These are phyloP conservation scores for Trididemnum clinides DNA, from an alignment of 23 tunicate species.

Conservation along the genomic window DNA sequence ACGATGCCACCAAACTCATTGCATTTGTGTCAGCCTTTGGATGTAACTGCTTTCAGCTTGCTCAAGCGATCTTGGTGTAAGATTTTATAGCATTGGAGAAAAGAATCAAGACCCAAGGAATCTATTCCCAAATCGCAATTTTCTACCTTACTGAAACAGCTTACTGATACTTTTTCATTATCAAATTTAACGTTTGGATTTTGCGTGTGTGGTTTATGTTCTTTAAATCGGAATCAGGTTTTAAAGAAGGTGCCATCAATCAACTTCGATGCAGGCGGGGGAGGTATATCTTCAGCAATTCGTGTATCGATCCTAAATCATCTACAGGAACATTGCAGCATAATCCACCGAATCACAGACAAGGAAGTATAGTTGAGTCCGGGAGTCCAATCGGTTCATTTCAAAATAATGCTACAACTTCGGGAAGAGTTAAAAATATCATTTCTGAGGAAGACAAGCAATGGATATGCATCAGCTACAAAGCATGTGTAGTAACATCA, in stretches of 20 bases:
- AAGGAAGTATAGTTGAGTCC: neutral
- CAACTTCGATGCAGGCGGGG: neutral
- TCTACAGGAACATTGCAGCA: neutral
- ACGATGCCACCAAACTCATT: constrained; percentile 16
- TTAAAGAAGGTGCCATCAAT: constrained; percentile 5
- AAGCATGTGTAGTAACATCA: too few relatives aligned
- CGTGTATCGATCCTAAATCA: neutral
- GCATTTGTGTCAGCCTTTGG: constrained; percentile 14
- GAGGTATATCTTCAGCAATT: neutral
- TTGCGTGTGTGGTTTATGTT: neutral
- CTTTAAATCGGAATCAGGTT: constrained; percentile 12
- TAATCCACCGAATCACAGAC: neutral
- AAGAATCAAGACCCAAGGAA: neutral
- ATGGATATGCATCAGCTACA: constrained; percentile 2
- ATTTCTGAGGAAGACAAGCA: neutral
- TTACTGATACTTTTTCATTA: neutral
- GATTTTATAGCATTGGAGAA: constrained; percentile 12
- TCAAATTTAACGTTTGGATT: neutral
- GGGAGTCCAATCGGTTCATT: neutral
- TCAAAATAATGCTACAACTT: neutral
- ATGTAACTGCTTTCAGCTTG: constrained; percentile 16
- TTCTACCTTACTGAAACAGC: constrained; percentile 8
- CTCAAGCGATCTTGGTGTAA: neutral
- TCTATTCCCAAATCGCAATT: constrained; percentile 3
- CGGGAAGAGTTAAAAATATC: neutral